These are phyloP conservation scores for Eupithecia exiguata DNA, from an alignment of 2,888 invertebrate species.

Conservation along the genomic window DNA sequence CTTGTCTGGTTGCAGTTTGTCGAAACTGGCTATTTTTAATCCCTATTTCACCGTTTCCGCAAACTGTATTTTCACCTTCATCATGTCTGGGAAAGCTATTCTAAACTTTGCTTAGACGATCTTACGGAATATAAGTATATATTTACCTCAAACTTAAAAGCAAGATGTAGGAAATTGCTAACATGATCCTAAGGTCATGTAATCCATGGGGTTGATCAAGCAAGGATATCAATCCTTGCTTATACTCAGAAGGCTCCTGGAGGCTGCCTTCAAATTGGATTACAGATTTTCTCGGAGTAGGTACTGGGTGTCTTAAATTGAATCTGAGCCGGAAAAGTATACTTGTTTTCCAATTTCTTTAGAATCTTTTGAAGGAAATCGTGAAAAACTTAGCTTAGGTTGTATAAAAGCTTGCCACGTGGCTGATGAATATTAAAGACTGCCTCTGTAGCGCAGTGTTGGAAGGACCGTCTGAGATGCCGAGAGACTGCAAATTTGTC, in stretches of 20 bases:
- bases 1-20: slow-evolving; percentile 2
- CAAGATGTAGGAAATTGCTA: background rate
- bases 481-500: background rate
- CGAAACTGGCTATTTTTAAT: slow-evolving; percentile 37
- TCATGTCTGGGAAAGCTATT: too few species aligned
- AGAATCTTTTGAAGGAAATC: slow-evolving; percentile 22
- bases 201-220: background rate
- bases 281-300: slow-evolving; percentile 30
- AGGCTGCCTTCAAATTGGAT: slow-evolving; percentile 26
- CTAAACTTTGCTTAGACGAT: background rate
- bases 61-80: slow-evolving; percentile 20
- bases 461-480: background rate
- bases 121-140: background rate
- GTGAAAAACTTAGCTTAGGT: background rate
- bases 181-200: background rate
- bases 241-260: background rate
- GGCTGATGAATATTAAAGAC: slow-evolving; percentile 7
- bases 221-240: background rate
- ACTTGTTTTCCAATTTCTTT: slow-evolving; percentile 33
- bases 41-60: slow-evolving; percentile 33
- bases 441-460: background rate
- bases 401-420: slow-evolving; percentile 5
- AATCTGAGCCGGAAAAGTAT: slow-evolving; percentile 27
- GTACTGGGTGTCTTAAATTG: slow-evolving; percentile 29
- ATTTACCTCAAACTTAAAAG: background rate